Evolutionary conservation across 2,797 vertebrate genomes (phyloP).

Genomic region (Arnoldichthys spilopterus): DNA sequence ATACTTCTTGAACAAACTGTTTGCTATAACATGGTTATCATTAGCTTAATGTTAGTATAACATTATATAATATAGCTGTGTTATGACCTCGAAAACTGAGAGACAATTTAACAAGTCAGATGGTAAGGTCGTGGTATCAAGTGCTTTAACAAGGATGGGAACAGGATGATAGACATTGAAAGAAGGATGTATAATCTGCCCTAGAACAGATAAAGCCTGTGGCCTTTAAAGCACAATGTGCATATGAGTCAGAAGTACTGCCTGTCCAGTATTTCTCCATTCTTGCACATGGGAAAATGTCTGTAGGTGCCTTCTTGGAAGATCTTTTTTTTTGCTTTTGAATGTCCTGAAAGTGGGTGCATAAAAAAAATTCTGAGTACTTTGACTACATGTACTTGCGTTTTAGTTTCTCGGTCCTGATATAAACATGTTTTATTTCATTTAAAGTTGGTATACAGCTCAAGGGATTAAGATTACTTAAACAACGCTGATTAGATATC

Average conservation of each 20-base stretch:
- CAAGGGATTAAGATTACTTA: neutral
- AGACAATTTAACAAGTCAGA: constrained; percentile 43
- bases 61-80: neutral
- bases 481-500: no score
- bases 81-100: neutral
- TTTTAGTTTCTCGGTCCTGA: neutral
- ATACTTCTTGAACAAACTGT: neutral
- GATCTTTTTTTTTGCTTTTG: neutral
- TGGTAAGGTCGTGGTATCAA: constrained; percentile 40
- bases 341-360: neutral
- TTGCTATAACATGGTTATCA: neutral
- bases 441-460: neutral
- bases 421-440: neutral
- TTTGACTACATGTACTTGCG: neutral
- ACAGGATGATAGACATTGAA: constrained; percentile 13
- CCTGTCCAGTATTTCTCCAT: constrained; percentile 43
- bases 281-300: constrained; percentile 12
- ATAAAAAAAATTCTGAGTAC: neutral
- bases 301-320: constrained; percentile 21
- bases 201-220: constrained; percentile 37
- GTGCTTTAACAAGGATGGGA: constrained; percentile 34
- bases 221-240: constrained; percentile 46
- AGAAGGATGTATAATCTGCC: constrained; percentile 48
- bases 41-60: neutral
- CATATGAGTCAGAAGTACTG: constrained; percentile 34